A percentile compares a stretch with the other conserved stretches of the same genome.
Conservation (phyloP, 2,888 invertebrate species). For the Calameuta filiformis region DNA sequence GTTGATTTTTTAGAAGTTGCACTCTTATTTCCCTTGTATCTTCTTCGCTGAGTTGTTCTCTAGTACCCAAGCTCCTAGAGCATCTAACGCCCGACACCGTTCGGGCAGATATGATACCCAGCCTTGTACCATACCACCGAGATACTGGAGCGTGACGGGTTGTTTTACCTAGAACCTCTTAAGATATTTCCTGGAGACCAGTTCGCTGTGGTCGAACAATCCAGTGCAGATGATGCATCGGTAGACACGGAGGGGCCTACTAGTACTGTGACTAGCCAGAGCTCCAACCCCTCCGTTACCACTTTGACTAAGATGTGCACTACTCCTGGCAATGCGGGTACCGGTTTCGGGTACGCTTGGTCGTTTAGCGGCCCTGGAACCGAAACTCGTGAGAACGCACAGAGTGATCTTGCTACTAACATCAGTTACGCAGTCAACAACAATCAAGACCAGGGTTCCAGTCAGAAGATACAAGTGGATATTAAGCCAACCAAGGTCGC, state of each 20-base stretch:
- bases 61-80: neutral
- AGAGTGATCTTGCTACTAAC: slow-evolving; percentile 57
- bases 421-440: slow-evolving; percentile 63
- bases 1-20: neutral
- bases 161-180: slow-evolving; percentile 59
- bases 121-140: slow-evolving; percentile 40
- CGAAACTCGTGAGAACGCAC: slow-evolving; percentile 58
- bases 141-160: slow-evolving; percentile 65
- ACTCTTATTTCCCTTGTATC: neutral
- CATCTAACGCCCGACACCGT: slow-evolving; percentile 6
- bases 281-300: slow-evolving; percentile 37
- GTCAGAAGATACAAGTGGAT: slow-evolving; percentile 62
- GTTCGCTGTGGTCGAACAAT: slow-evolving; percentile 62
- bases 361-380: slow-evolving; percentile 61
- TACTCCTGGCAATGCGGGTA: slow-evolving; percentile 61
- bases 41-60: neutral
- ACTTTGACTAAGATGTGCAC: slow-evolving; percentile 64
- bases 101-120: slow-evolving; percentile 51
- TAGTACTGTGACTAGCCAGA: slow-evolving; percentile 45
- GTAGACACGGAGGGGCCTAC: slow-evolving; percentile 49
- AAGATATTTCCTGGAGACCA: slow-evolving; percentile 64
- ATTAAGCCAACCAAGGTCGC: slow-evolving; percentile 59
- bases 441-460: slow-evolving; percentile 62
- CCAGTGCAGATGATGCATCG: slow-evolving; percentile 53
- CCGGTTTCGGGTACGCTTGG: slow-evolving; percentile 64